Evolutionary conservation across 2,888 invertebrate species (phyloP).

Genomic region (Cordilura impudica): DNA sequence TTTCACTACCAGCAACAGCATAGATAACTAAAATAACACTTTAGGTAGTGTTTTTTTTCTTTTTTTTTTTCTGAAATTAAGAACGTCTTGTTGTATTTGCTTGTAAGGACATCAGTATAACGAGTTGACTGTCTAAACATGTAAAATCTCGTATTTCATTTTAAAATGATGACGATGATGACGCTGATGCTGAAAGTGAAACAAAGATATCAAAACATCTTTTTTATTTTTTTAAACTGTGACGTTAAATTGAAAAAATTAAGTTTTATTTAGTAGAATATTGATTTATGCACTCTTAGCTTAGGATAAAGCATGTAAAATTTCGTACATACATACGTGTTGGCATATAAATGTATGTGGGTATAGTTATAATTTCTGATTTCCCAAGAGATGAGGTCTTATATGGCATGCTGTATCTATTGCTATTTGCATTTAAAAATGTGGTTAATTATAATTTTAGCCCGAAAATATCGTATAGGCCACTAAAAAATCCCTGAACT

Average conservation of each 20-base stretch:
- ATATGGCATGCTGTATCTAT: no score
- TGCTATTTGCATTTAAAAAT: no score
- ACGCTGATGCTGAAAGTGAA: background rate
- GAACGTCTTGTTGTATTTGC: conserved; percentile 41
- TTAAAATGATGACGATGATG: background rate
- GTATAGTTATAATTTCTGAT: no score
- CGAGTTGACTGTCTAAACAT: conserved; percentile 13
- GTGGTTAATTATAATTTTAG: no score
- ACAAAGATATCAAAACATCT: conserved; percentile 17
- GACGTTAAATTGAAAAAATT: background rate
- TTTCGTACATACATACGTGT: no score
- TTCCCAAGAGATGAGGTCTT: no score
- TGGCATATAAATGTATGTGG: no score
- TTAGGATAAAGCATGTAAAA: conserved; percentile 17
- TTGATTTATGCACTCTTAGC: background rate
- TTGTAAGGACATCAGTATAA: conserved; percentile 1
- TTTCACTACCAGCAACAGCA: background rate
- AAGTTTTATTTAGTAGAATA: conserved; percentile 7
- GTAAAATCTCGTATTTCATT: conserved; percentile 20
- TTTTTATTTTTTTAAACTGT: background rate
- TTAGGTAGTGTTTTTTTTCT: background rate
- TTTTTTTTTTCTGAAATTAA: background rate
- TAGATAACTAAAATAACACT: conserved; percentile 1
- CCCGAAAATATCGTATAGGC: no score
- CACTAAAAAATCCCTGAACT: no score